Percentiles rank a stretch among this genome's conserved stretches.
Evolutionary conservation across 2,113 vertebrate species (phyloP).

Genomic region (Phalacrocorax carbo): DNA sequence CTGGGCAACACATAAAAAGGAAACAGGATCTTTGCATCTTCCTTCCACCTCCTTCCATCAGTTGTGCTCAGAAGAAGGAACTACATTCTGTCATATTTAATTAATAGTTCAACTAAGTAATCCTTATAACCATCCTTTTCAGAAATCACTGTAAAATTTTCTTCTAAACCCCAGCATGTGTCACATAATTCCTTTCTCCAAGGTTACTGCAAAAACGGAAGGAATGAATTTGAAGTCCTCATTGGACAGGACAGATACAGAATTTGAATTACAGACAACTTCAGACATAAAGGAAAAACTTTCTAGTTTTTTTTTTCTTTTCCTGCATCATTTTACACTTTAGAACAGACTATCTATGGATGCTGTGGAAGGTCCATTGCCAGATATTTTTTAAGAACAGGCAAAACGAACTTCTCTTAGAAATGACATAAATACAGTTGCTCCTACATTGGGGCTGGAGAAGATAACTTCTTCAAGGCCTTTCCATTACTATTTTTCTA

Average conservation of each 20-base stretch:
- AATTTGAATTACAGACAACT: neutral
- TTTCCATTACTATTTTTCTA: slow-evolving; percentile 41
- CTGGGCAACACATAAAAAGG: neutral
- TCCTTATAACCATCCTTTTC: neutral
- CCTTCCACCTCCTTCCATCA: neutral
- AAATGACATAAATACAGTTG: neutral
- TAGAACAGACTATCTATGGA: neutral
- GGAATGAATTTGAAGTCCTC: neutral
- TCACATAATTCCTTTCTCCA: neutral
- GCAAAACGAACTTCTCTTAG: neutral
- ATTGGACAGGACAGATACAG: neutral
- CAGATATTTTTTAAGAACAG: neutral
- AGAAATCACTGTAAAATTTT: neutral
- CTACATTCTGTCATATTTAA: neutral
- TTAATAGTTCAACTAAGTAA: neutral
- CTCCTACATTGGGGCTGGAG: neutral
- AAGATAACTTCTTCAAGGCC: neutral
- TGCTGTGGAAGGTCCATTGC: neutral
- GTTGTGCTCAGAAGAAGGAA: neutral
- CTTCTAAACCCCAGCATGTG: neutral
- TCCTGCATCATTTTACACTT: neutral
- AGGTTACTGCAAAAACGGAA: neutral
- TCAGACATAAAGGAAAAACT: neutral
- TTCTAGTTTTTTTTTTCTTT: neutral
- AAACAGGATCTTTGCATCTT: neutral